Conservation (phyloP, 2,888 invertebrate species). For the Cephus sareptanus region DNA sequence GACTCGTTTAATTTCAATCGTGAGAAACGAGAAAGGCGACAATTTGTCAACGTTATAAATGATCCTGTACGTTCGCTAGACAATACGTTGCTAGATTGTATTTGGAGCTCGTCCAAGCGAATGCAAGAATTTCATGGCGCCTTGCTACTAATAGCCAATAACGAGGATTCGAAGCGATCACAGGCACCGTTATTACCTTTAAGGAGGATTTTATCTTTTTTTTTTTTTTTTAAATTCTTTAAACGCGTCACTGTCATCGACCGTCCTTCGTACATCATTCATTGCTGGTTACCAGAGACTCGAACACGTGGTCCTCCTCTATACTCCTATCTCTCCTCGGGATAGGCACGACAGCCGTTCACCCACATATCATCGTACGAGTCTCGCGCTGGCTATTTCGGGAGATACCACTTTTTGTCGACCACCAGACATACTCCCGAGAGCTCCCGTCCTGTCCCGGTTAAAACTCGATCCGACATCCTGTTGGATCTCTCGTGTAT, state of each 20-base stretch:
- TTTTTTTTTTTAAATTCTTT: background rate
- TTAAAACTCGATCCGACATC: slow-evolving; percentile 5
- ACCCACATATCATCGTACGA: slow-evolving; percentile 2
- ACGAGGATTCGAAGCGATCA: background rate
- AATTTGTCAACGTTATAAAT: background rate
- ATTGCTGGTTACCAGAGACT: background rate
- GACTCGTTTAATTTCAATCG: background rate
- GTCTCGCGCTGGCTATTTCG: background rate
- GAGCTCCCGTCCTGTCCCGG: slow-evolving; percentile 1
- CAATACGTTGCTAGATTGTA: background rate
- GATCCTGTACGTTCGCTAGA: background rate
- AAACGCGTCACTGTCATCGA: background rate
- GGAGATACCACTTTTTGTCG: slow-evolving; percentile 7
- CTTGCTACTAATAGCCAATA: background rate
- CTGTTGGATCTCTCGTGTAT: slow-evolving; percentile 2
- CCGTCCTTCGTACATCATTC: background rate
- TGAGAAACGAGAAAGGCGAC: background rate
- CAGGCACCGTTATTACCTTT: background rate
- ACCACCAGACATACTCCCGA: background rate
- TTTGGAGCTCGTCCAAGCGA: background rate
- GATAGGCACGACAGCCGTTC: background rate
- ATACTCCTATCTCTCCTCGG: background rate
- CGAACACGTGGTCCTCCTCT: background rate
- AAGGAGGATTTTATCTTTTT: background rate
- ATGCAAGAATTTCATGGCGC: background rate